Conservation (phyloP, 1,140 invertebrate genomes). For the Odontomachus brunneus region DNA sequence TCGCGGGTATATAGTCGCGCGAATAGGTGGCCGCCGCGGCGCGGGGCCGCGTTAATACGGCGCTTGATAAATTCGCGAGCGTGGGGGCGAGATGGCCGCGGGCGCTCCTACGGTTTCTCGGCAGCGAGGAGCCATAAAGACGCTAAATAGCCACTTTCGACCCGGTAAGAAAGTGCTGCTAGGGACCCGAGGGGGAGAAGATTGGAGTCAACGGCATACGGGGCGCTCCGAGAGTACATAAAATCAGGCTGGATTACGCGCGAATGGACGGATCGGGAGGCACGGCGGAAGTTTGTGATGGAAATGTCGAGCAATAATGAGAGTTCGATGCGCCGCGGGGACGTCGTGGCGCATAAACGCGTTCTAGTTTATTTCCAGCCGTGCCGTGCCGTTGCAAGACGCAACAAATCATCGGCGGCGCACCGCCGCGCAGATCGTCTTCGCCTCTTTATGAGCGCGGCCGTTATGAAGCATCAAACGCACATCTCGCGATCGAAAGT, state of each 20-base stretch:
- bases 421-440: conserved; percentile 14
- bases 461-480: conserved; percentile 24
- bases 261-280: conserved; percentile 41
- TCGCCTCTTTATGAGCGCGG: conserved; percentile 28
- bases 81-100: conserved; percentile 19
- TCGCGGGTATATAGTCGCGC: no score
- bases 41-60: no score
- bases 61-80: conserved; percentile 58
- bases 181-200: conserved; percentile 14
- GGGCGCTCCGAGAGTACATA: conserved; percentile 36
- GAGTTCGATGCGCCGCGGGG: conserved; percentile 36
- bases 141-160: conserved; percentile 63
- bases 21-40: no score
- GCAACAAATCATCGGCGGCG: conserved; percentile 45
- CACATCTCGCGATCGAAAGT: conserved; percentile 30
- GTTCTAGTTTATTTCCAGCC: conserved; percentile 47
- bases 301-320: conserved; percentile 58
- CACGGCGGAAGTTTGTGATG: conserved; percentile 25
- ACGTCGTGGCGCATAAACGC: conserved; percentile 28
- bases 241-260: conserved; percentile 65
- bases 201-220: conserved; percentile 21
- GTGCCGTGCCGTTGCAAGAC: conserved; percentile 5
- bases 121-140: conserved; percentile 54
- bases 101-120: conserved; percentile 3
- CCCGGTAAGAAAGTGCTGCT: conserved; percentile 43